These are phyloP conservation scores for Sternotherus odoratus DNA, from an alignment of 2,797 vertebrate genomes.

Conservation along the genomic window DNA sequence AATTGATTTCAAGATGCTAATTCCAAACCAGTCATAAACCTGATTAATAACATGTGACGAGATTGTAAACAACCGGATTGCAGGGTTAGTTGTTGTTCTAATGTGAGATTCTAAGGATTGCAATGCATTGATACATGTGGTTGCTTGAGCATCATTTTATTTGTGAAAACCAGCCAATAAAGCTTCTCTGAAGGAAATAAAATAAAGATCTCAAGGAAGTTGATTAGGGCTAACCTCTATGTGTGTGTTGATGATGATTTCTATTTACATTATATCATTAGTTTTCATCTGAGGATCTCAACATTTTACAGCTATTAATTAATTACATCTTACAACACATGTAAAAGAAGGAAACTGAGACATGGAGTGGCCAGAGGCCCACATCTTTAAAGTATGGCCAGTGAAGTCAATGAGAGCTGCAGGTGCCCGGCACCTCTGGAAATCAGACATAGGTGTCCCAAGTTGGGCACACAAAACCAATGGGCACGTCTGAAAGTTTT, in stretches of 20 bases:
- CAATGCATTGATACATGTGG: not conserved
- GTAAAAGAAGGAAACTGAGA: not conserved
- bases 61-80: not conserved
- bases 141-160: not conserved
- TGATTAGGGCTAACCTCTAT: not conserved
- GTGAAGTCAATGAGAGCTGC: not conserved
- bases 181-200: not conserved
- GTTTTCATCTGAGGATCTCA: not conserved
- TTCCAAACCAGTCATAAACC: not conserved
- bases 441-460: not conserved
- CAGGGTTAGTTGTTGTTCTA: not conserved
- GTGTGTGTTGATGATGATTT: not conserved
- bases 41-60: not conserved
- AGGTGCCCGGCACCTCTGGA: not conserved
- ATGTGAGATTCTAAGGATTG: not conserved
- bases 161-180: not conserved
- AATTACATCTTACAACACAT: not conserved
- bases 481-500: rapidly evolving
- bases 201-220: not conserved
- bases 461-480: rapidly evolving
- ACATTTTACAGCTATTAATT: not conserved
- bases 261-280: not conserved
- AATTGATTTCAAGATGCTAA: not conserved
- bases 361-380: not conserved
- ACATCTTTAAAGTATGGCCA: not conserved